Percentiles rank a stretch among this genome's conserved stretches.
phyloP scores from a whole-genome alignment of 1,140 invertebrate species.

The Hetaerina americana region DNA sequence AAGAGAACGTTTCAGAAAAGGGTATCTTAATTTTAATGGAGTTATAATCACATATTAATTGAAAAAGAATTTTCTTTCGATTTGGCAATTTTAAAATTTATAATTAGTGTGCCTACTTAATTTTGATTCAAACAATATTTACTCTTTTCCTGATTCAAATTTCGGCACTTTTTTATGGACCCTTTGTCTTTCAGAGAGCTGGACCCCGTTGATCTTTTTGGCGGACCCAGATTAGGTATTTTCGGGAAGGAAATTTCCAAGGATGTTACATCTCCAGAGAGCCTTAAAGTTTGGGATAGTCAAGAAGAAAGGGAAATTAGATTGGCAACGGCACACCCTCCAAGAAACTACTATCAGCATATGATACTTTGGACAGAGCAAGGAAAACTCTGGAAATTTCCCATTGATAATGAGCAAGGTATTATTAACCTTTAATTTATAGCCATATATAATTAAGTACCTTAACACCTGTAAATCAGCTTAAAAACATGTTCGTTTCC shows the following conservation, averaged over 20 bases:
- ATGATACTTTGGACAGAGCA: conserved; percentile 88
- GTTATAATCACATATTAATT: conserved; percentile 21
- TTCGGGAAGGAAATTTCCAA: conserved; percentile 30
- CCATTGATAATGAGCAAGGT: conserved; percentile 96
- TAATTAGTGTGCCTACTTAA: conserved; percentile 14
- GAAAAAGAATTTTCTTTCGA: conserved; percentile 11
- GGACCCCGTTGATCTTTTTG: conserved; percentile 39
- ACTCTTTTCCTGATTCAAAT: too few species aligned
- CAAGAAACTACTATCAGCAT: conserved; percentile 82
- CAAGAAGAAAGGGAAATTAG: conserved; percentile 50
- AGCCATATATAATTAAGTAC: conserved; percentile 2
- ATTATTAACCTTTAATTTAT: conserved; percentile 15
- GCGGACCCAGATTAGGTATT: conserved; percentile 39
- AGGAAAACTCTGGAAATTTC: conserved; percentile 93
- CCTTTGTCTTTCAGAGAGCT: conserved; percentile 3
- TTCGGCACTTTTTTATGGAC: too few species aligned
- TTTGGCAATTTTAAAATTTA: conserved; percentile 8
- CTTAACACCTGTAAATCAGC: too few species aligned
- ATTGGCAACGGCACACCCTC: conserved; percentile 48
- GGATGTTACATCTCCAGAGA: conserved; percentile 3
- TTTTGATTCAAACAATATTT: too few species aligned
- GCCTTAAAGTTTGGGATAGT: conserved; percentile 43
- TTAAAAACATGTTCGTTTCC: too few species aligned
- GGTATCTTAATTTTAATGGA: conserved; percentile 9
- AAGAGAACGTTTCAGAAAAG: conserved; percentile 25